Base-by-base conservation (phyloP, 2,113 vertebrate species). In the Pomatostomus ruficeps region DNA sequence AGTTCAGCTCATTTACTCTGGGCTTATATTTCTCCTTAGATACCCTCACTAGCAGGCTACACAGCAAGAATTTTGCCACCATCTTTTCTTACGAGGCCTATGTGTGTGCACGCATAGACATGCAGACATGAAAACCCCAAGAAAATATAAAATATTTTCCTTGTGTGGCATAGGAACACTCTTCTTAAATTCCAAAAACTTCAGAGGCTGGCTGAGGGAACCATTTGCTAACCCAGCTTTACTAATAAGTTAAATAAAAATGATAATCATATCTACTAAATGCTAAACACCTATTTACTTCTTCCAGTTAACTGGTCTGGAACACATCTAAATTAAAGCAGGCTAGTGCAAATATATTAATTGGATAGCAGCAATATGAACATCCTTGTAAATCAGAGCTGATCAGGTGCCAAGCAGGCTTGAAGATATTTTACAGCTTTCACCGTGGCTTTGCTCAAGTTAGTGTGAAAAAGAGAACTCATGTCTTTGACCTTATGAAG, bases 251-350 rank as follows among this genome's bases (percentile, higher is more conserved):
- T 81, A 78, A 83, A 87, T 78, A 94, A 87, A 93, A 95, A 57
- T 68, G 25, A 77, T 75, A 92, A 88, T 90, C 15, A 13, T 68
- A 79, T 62, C 59, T 90, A 95, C 83, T 87, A 95, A 89, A 85
- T 2, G 14, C 52, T 88, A 90, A 96, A 79, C 72, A 96, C 48
- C n/a, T 88, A 84, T 78, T 96, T 94, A 88, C 45, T 45, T 93
- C 70, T 95, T 96, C 85, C 76, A 91, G 89, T 40, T 93, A 92
- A 72, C 73, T 94, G 94, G 67, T 87, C 92, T 85, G 70, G 63
- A 91, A 94, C 62, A 90, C 38, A 91, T 80, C 67, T 83, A 93
- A 93, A 95, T 95, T 85, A 95, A 91, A 97, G 85, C 49, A 91
- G 35, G 33, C 14, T 90, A 76, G 13, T 74, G 31, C 61, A 93